These are phyloP conservation scores for Drosophila ironensis DNA, from an alignment of 1,140 invertebrate species.

Conservation along the genomic window DNA sequence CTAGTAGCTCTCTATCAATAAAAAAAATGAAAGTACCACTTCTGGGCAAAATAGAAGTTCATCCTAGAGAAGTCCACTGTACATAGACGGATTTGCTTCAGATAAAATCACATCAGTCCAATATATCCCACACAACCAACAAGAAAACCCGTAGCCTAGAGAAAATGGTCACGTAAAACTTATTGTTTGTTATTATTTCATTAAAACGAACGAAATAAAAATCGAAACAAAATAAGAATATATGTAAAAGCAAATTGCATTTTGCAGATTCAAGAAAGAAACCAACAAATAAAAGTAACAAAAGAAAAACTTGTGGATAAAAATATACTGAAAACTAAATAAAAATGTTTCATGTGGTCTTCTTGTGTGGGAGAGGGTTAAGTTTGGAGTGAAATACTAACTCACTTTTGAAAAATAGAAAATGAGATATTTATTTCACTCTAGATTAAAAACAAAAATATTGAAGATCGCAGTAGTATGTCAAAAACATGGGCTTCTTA, in stretches of 20 bases:
- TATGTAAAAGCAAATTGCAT: slow-evolving; percentile 62
- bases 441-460: too few species aligned
- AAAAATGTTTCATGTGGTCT: not conserved
- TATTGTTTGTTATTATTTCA: slow-evolving; percentile 64
- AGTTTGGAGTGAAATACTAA: too few species aligned
- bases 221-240: slow-evolving; percentile 30
- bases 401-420: too few species aligned
- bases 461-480: too few species aligned
- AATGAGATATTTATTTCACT: too few species aligned
- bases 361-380: not conserved
- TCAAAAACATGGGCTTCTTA: too few species aligned
- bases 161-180: slow-evolving; percentile 52
- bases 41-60: not conserved
- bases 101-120: not conserved
- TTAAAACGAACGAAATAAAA: slow-evolving; percentile 1
- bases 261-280: slow-evolving; percentile 45
- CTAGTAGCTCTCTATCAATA: slow-evolving; percentile 7
- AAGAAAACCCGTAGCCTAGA: slow-evolving; percentile 37
- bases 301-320: slow-evolving; percentile 47
- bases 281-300: slow-evolving; percentile 7
- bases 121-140: slow-evolving; percentile 5
- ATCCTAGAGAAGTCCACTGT: slow-evolving; percentile 21
- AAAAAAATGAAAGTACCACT: not conserved
- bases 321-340: slow-evolving; percentile 59
- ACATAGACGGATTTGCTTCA: slow-evolving; percentile 26